phyloP scores from a whole-genome alignment of 2,113 vertebrate genomes.

The Datnioides undecimradiatus region DNA sequence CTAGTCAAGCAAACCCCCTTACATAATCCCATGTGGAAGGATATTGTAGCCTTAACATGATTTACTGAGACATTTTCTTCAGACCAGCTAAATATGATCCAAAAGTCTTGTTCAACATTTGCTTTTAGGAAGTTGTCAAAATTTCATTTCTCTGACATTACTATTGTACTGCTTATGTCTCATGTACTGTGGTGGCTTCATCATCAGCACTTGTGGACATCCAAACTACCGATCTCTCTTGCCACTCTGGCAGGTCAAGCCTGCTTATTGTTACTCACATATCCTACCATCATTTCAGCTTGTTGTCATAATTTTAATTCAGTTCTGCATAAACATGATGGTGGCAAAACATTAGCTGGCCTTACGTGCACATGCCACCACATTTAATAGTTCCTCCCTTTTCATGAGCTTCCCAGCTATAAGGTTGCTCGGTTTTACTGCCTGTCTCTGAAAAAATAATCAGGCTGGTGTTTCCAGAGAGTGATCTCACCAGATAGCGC shows the following conservation, averaged over 20 bases:
- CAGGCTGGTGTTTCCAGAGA: slow-evolving; percentile 8
- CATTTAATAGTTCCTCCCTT: not conserved
- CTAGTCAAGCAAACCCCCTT: not conserved
- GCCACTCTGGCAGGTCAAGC: not conserved
- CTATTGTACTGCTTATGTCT: not conserved
- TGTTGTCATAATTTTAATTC: not conserved
- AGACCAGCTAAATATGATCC: not conserved
- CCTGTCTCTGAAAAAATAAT: slow-evolving; percentile 34
- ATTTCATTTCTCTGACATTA: not conserved
- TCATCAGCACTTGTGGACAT: not conserved
- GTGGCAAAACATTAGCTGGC: not conserved
- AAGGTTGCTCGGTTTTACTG: not conserved
- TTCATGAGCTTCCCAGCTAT: not conserved
- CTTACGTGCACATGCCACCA: not conserved
- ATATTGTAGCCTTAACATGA: not conserved
- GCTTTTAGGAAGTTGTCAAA: not conserved
- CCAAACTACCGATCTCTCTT: not conserved
- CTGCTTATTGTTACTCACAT: not conserved
- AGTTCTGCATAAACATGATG: not conserved
- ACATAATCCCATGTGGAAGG: not conserved
- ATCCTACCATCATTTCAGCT: not conserved
- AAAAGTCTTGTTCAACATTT: not conserved
- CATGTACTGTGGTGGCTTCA: not conserved
- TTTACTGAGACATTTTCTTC: not conserved
- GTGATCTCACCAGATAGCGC: slow-evolving; percentile 22